Base-by-base conservation (phyloP, 2,797 vertebrate genomes). In the Xenentodon cancila region DNA sequence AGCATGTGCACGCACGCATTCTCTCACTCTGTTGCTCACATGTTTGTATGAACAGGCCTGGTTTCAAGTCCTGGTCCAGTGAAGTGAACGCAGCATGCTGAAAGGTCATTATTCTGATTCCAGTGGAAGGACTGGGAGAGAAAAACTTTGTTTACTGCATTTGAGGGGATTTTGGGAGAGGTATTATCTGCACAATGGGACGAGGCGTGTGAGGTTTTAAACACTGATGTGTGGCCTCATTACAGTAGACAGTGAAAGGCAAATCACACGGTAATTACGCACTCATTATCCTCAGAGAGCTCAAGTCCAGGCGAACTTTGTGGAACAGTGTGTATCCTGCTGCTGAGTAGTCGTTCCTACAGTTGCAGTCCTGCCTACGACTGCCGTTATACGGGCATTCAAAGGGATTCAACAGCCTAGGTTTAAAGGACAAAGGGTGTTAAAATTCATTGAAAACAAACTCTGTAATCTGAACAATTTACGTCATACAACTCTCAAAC, bases 381-480 rank as follows among this genome's bases (percentile, higher is more conserved):
- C 94, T 98, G 90, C 97, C 96, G 27, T 99, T 97, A 64, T 94
- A 96, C 18, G 97, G 97, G 57, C 97, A 99, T 57, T 97, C 95
- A 19, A 97, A 97, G 0, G 97, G 97, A 85, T 98, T 98, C 85
- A 94, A 92, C 64, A 99, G 68, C 84, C 97, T 99, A 75, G 17
- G 21, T 2, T 4, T 54, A 5, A 27, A 70, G 2, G 4, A 71
- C 13, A 48, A 50, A 0, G n/a, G 45, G 48, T 2, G 8, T 50
- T 30, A 20, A 22, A 8, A 27, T 30, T n/a, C 9, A 62, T 45
- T 42, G 6, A 9, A 47, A 7, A 47, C 22, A 58, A 47, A 48
- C 2, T 18, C 9, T 46, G 1, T 15, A 56, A 32, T 49, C 32
- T 34, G 7, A 27, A 32, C 42, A 7, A 6, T 13, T 15, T 21